phyloP scores from a whole-genome alignment of 2,113 vertebrate species.

The Siphamia tubifer region DNA sequence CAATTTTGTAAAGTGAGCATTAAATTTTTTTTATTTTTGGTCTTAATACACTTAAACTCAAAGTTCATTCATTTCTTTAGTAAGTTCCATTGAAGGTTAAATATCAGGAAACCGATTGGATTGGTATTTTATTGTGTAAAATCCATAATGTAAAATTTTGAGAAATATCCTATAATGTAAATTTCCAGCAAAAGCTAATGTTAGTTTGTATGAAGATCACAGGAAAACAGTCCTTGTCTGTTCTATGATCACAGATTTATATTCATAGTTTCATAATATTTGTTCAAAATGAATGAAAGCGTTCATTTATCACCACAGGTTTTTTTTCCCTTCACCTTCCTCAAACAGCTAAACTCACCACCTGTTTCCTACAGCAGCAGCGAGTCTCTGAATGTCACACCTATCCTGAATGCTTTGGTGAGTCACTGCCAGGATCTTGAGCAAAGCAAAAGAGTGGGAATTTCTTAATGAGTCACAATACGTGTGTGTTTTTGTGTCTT shows the following conservation, averaged over 20 bases:
- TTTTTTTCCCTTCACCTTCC: background rate
- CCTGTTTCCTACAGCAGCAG: slow-evolving; percentile 35
- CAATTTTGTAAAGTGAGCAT: too few relatives aligned
- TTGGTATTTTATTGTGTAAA: too few relatives aligned
- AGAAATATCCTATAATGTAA: too few relatives aligned
- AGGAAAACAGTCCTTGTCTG: background rate
- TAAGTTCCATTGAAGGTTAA: too few relatives aligned
- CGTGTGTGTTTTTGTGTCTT: background rate
- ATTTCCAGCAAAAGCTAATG: too few relatives aligned
- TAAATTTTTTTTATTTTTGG: too few relatives aligned
- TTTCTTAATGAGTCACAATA: slow-evolving; percentile 49
- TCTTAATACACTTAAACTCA: too few relatives aligned
- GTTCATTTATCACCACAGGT: background rate
- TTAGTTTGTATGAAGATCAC: background rate
- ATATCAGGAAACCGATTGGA: too few relatives aligned
- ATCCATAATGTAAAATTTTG: too few relatives aligned
- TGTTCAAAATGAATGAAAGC: background rate
- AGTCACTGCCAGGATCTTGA: slow-evolving; percentile 23
- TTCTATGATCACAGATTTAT: background rate
- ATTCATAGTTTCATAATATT: background rate
- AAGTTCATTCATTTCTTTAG: too few relatives aligned
- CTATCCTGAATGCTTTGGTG: slow-evolving; percentile 20
- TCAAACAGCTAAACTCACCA: background rate
- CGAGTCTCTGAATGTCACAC: slow-evolving; percentile 37
- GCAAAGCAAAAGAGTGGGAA: slow-evolving; percentile 16